phyloP scores from a whole-genome alignment of 2,888 invertebrate species.

The Deroplatys truncata region DNA sequence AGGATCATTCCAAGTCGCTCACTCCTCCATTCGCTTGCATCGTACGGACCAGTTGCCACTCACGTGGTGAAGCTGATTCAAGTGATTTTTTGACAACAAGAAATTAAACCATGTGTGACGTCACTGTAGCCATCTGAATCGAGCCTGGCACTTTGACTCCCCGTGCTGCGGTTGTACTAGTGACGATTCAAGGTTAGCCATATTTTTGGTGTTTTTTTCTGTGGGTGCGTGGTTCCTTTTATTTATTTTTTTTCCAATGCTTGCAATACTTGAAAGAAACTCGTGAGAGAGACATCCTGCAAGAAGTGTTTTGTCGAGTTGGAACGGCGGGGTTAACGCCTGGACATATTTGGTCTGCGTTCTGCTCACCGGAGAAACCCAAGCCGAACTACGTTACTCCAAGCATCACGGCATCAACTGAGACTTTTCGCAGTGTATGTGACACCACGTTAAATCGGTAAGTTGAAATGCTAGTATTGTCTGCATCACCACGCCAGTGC shows the following conservation, averaged over 20 bases:
- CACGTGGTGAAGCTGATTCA: slow-evolving; percentile 11
- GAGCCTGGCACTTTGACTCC: not conserved
- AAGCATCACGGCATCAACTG: not conserved
- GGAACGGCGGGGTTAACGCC: not conserved
- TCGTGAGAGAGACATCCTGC: not conserved
- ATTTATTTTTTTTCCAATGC: not conserved
- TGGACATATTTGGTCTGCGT: not conserved
- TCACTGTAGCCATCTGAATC: not conserved
- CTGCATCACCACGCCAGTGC: not conserved
- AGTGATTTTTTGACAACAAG: slow-evolving; percentile 2
- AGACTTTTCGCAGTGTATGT: not conserved
- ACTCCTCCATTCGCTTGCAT: not conserved
- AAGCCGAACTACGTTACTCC: not conserved
- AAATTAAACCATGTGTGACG: slow-evolving; percentile 6
- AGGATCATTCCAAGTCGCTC: slow-evolving; percentile 14
- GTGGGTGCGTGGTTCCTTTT: slow-evolving; percentile 5
- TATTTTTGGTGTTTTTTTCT: not conserved
- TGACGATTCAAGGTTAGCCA: not conserved
- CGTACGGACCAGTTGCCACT: slow-evolving; percentile 5
- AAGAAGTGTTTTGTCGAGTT: not conserved
- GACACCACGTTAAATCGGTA: not conserved
- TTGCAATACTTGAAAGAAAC: not conserved
- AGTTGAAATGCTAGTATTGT: not conserved
- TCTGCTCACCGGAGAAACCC: not conserved
- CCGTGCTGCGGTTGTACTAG: not conserved